These are phyloP conservation scores for Cettia cetti DNA, from an alignment of 2,113 vertebrate genomes.

Conservation along the genomic window DNA sequence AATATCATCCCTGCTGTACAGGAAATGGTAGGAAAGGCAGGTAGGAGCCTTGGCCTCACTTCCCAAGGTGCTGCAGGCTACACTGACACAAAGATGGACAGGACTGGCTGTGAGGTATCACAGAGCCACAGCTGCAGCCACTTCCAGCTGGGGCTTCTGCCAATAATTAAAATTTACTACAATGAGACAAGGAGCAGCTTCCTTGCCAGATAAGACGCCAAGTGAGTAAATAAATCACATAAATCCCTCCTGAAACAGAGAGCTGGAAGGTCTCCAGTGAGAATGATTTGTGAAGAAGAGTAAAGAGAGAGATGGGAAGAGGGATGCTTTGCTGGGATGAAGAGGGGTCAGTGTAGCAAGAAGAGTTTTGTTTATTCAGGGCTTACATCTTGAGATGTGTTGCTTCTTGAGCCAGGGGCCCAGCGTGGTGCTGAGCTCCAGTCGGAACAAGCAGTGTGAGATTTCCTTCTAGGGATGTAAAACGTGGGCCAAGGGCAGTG, in stretches of 20 bases:
- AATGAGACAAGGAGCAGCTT: background rate
- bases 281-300: background rate
- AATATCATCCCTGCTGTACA: background rate
- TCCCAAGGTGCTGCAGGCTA: background rate
- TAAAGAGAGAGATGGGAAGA: background rate
- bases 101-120: background rate
- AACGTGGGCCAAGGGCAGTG: background rate
- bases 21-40: background rate
- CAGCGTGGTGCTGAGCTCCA: background rate
- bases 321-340: background rate
- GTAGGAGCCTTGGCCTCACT: background rate
- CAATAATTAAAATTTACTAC: constrained; percentile 28
- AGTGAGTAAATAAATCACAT: background rate
- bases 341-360: background rate
- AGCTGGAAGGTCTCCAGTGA: background rate
- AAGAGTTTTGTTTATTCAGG: constrained; percentile 15
- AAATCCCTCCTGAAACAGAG: background rate
- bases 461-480: constrained; percentile 44
- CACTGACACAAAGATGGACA: background rate
- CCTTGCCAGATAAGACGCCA: background rate
- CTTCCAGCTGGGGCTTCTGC: constrained; percentile 12
- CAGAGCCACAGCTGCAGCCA: constrained; percentile 2
- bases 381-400: background rate
- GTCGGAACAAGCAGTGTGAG: background rate
- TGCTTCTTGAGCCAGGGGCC: background rate